These are phyloP conservation scores for Chaetogeoica ovagalla DNA, from an alignment of 2,888 invertebrate species.

Conservation along the genomic window DNA sequence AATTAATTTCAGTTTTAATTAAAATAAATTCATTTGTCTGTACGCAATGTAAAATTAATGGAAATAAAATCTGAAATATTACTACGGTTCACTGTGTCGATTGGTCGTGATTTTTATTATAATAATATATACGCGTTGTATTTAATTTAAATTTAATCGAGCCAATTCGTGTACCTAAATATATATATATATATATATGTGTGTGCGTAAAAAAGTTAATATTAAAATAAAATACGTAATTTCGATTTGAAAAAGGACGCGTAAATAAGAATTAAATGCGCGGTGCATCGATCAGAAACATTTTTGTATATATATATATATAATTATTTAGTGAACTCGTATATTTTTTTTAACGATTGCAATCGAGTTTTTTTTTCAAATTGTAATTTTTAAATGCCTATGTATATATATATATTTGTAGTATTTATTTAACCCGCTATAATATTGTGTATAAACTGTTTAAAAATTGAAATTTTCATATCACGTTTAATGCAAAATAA, in stretches of 20 bases:
- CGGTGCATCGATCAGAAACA: neutral
- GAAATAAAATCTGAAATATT: constrained; percentile 2
- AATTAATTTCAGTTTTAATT: neutral
- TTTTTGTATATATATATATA: neutral
- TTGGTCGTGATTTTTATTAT: neutral
- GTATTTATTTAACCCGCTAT: too few species aligned
- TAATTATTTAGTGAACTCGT: neutral
- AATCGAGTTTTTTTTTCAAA: neutral
- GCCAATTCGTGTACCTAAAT: too few species aligned
- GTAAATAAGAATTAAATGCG: too few species aligned
- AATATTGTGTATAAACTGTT: too few species aligned
- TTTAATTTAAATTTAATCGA: too few species aligned
- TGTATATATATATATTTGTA: too few species aligned
- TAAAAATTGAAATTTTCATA: too few species aligned
- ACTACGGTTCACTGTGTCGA: neutral
- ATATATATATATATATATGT: too few species aligned
- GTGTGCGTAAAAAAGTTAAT: neutral
- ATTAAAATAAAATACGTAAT: neutral
- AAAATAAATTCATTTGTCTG: neutral
- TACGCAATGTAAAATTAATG: neutral
- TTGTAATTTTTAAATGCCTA: too few species aligned
- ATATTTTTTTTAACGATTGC: neutral
- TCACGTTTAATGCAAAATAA: too few species aligned
- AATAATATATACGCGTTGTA: neutral
- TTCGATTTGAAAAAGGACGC: neutral